Base-by-base conservation (phyloP, 2,888 invertebrate species). In the Andrena bucephala region DNA sequence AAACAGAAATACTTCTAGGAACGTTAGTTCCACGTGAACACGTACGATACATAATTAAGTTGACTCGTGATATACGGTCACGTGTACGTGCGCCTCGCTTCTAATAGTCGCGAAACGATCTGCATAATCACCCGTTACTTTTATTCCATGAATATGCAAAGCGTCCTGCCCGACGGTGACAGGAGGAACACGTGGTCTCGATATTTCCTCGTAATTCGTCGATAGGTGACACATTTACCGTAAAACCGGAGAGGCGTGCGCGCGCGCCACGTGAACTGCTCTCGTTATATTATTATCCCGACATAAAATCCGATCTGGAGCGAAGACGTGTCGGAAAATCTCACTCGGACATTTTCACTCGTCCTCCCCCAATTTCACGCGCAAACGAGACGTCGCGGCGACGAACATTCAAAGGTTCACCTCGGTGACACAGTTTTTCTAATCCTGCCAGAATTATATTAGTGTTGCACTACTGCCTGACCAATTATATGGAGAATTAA, bases 91-190 rank as follows among this genome's bases (percentile, higher is more conserved):
- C 27, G 13, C 59, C 50, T 4, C n/a, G 20, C 6, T 29, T 74
- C 29, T 62, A 77, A 77, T 52, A 31, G 48, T 57, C 24, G 24
- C 31, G 7, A 1, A 48, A 27, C 20, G 20, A 65, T 75, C 52
- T 67, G 52, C 67, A 75, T 62, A 77, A 67, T 75, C 60, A 31
- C 50, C 67, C 42, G 66, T 77, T 75, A 77, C 66, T 77, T 77
- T 62, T 24, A 52, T 67, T 67, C 62, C 52, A 62, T 67, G 31
- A 75, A 54, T 75, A 78, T 78, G 42, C 77, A 52, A 72, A 77
- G 60, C 5, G 16, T 31, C 36, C 27, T 48, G 42, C 1, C 27
- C 50, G 27, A 16, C 59, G 31, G 33, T 16, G 67, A 52, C 33
- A 63, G 29, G 10, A 31, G 54, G 24, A 54, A 71, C 54, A 31